Base-by-base conservation (phyloP, 2,888 invertebrate species). In the Hyles lineata region DNA sequence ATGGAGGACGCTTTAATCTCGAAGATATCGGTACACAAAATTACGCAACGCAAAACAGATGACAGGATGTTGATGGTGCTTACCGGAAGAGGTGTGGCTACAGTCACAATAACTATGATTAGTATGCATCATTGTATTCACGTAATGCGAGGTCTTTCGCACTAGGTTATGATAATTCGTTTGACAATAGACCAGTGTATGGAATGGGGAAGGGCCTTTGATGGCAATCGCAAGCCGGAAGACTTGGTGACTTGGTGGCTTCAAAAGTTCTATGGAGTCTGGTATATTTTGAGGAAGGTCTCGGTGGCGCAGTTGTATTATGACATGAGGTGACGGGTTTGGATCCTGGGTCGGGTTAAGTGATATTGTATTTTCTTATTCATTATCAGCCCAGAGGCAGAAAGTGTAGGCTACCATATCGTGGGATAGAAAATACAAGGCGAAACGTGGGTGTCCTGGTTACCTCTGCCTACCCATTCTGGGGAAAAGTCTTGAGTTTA, bases 121-220 rank as follows among this genome's bases (percentile, higher is more conserved):
- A 67, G 43, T 67, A 67, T 67, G 23, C 67, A 23, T 50, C 50
- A 67, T 67, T 67, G 67, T 58, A 55, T 55, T 67, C 67, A 69
- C 58, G 61, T 50, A 62, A 72, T n/a, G 61, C 50, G 67, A 50
- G 43, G 50, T 67, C 43, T 70, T 23, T 55, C n/a, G 72, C 62
- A 73, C 72, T 75, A 74, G 74, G 71, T 72, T 79, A 35, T 62
- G 23, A 50, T 67, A 50, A 43, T 21, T 67, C 63, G 43, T 17
- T 67, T 43, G 21, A 67, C 43, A 50, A 67, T 50, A 50, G 7
- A 23, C 43, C 43, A 67, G 5, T 23, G 23, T 4, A 6, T 55
- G 55, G 52, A 55, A 50, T 50, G 17, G 29, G 61, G 23, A 67
- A 43, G 43, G 43, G 23, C 17, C 17, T 50, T 50, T 23, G 43